Conservation (phyloP, 1,140 invertebrate genomes). For the Neodiprion fabricii region DNA sequence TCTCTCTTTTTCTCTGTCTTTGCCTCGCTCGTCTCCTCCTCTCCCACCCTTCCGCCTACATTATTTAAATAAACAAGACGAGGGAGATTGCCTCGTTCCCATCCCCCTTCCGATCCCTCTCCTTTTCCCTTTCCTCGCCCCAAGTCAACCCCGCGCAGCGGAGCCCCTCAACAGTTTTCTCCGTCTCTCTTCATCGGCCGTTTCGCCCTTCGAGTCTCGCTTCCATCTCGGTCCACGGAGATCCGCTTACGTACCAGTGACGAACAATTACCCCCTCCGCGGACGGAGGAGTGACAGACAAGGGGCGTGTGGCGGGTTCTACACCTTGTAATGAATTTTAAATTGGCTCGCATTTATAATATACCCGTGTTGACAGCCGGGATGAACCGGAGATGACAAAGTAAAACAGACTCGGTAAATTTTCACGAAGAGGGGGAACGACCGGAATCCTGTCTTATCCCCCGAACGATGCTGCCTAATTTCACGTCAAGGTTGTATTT, state of each 20-base stretch:
- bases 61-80: constrained; percentile 62
- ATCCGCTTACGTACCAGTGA: constrained; percentile 41
- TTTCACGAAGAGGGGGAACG: constrained; percentile 24
- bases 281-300: constrained; percentile 43
- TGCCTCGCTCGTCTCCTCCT: neutral
- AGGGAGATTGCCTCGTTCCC: constrained; percentile 48
- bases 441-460: neutral
- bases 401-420: constrained; percentile 50
- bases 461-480: neutral
- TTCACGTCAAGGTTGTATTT: neutral
- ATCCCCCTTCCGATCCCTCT: constrained; percentile 13
- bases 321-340: constrained; percentile 60
- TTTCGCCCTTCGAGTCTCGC: neutral
- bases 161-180: constrained; percentile 15
- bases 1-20: too few relatives aligned
- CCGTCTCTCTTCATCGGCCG: constrained; percentile 16
- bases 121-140: constrained; percentile 23
- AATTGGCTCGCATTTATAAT: constrained; percentile 60
- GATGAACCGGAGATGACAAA: constrained; percentile 57
- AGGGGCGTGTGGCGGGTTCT: constrained; percentile 29
- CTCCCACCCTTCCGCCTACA: constrained; percentile 39
- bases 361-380: constrained; percentile 44
- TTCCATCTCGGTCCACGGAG: constrained; percentile 1
- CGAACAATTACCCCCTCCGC: constrained; percentile 57
- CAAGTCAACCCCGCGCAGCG: neutral